Evolutionary conservation across 2,113 vertebrate genomes (phyloP).

Genomic region (Erpornis zantholeuca): DNA sequence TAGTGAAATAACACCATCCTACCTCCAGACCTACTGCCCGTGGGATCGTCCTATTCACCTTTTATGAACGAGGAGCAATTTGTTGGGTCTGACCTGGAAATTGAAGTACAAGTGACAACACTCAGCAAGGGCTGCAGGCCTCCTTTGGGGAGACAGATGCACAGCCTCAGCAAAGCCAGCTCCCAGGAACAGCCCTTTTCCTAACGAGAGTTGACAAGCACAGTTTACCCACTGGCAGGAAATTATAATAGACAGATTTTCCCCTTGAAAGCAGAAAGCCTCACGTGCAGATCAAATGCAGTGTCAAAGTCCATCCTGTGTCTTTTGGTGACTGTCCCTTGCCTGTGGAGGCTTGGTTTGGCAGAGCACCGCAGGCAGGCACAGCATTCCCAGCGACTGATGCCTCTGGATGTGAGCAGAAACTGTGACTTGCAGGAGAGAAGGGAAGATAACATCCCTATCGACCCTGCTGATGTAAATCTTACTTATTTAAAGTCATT

Average conservation of each 20-base stretch:
- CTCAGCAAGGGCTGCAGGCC: not conserved
- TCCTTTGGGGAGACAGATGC: not conserved
- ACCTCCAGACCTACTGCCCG: not conserved
- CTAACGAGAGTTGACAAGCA: conserved; percentile 35
- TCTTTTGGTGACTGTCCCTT: not conserved
- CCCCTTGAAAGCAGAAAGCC: not conserved
- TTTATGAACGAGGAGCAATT: not conserved
- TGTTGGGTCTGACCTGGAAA: not conserved
- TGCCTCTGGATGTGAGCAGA: not conserved
- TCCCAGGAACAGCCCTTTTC: not conserved
- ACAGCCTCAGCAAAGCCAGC: not conserved
- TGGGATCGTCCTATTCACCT: not conserved
- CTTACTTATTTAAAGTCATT: not conserved
- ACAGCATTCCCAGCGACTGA: not conserved
- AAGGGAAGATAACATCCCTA: not conserved
- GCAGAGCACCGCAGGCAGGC: not conserved
- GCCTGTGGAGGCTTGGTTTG: not conserved
- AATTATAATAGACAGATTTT: conserved; percentile 12
- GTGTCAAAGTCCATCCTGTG: not conserved
- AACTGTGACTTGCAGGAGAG: not conserved
- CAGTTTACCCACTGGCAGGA: not conserved
- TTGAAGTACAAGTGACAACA: not conserved
- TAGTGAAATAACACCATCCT: not conserved
- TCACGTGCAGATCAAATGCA: not conserved
- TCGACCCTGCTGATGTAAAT: not conserved